Conservation (phyloP, 2,888 invertebrate species). For the Ectemnius lituratus region DNA sequence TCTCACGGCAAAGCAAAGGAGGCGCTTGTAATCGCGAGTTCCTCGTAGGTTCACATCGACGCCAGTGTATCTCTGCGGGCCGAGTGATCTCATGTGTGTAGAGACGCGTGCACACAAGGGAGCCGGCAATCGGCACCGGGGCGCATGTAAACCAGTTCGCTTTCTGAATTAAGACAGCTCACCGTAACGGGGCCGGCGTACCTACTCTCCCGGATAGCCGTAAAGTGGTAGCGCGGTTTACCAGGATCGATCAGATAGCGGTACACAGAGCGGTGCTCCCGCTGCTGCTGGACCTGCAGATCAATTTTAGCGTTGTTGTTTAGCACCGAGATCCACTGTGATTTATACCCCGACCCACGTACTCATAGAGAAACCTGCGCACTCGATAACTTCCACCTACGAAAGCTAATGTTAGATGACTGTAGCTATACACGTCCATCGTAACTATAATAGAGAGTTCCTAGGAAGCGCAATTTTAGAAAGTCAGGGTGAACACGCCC, state of each 20-base stretch:
- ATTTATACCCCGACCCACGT: conserved; percentile 34
- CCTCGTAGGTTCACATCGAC: no score
- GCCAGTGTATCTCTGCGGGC: no score
- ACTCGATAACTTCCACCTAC: no score
- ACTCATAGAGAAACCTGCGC: no score
- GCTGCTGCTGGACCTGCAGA: conserved; percentile 5
- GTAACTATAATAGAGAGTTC: no score
- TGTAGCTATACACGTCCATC: no score
- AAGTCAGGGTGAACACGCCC: no score
- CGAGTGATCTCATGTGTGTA: no score
- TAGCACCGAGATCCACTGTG: conserved; percentile 36
- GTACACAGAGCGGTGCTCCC: conserved; percentile 21
- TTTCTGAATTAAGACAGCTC: conserved; percentile 49
- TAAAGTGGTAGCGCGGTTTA: conserved; percentile 48
- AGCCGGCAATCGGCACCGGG: background rate
- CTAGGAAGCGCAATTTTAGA: no score
- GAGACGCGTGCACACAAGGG: background rate
- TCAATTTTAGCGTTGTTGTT: conserved; percentile 51
- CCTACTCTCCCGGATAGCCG: conserved; percentile 33
- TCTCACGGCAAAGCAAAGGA: no score
- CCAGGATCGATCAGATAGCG: conserved; percentile 53
- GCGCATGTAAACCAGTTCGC: conserved; percentile 34
- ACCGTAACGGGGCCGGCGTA: conserved; percentile 14
- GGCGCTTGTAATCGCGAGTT: no score
- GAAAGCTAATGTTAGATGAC: no score